phyloP scores from a whole-genome alignment of 2,797 vertebrate species.

The Alcedo atthis region DNA sequence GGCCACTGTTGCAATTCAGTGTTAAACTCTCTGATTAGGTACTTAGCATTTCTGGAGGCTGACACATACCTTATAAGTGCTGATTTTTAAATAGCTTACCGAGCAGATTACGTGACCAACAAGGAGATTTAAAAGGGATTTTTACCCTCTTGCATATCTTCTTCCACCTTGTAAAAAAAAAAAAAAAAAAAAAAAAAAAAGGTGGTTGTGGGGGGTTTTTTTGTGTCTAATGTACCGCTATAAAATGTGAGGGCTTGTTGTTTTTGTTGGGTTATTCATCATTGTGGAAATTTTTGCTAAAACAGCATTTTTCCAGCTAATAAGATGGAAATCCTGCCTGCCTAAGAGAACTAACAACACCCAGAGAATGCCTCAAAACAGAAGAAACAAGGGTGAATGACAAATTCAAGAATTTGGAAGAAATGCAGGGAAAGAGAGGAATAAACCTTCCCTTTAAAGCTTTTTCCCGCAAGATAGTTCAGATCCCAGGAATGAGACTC shows the following conservation, averaged over 20 bases:
- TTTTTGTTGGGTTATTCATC: not conserved
- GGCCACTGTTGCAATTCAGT: not conserved
- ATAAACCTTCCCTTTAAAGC: not conserved
- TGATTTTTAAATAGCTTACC: constrained; percentile 3
- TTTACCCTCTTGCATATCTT: not conserved
- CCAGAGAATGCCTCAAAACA: not conserved
- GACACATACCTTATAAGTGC: not conserved
- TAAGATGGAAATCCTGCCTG: constrained; percentile 4
- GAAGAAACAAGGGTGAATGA: not conserved
- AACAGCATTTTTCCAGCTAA: constrained; percentile 5
- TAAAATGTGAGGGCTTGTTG: not conserved
- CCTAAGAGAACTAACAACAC: not conserved
- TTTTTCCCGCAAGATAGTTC: not conserved
- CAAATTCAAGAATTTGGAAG: not conserved
- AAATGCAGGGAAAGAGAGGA: not conserved
- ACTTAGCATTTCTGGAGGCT: constrained; percentile 5
- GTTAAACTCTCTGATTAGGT: not conserved
- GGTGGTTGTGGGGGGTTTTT: too few species aligned
- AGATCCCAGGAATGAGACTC: not conserved
- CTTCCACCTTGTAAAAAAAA: not conserved
- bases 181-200: too few species aligned
- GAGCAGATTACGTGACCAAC: not conserved
- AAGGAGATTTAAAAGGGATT: not conserved
- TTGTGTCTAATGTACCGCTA: not conserved
- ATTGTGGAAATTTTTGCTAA: not conserved